Percentiles rank a stretch among this genome's conserved stretches.
Conservation (phyloP, 2,113 vertebrate species). For the Chaetura pelagica region DNA sequence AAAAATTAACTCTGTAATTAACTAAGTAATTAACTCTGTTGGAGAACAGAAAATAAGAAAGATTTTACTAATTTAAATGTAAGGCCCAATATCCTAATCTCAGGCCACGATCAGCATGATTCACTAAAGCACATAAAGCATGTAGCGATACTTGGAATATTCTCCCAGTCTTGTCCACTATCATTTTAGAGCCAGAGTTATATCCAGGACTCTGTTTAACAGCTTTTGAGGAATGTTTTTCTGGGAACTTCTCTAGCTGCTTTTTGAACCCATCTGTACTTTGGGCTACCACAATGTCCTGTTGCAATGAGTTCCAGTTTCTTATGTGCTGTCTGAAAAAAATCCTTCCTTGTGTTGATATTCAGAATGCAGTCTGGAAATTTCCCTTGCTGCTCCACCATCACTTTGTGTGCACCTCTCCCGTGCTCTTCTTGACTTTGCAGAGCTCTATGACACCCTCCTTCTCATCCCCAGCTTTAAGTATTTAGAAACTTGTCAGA, state of each 20-base stretch:
- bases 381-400: not conserved
- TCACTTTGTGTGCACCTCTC: not conserved
- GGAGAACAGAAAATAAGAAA: not conserved
- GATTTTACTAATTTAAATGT: not conserved
- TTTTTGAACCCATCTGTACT: not conserved
- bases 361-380: not conserved
- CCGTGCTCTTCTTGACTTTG: not conserved
- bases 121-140: not conserved
- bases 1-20: not conserved
- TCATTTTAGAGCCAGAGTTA: not conserved
- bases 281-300: not conserved
- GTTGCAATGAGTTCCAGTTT: not conserved
- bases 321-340: not conserved
- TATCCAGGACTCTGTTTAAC: not conserved
- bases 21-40: not conserved
- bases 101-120: not conserved
- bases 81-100: not conserved
- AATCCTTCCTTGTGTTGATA: not conserved
- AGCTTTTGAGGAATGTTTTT: not conserved
- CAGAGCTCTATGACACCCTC: not conserved
- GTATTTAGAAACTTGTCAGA: not conserved
- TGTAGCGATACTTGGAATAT: not conserved
- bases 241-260: not conserved
- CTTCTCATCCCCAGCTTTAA: not conserved
- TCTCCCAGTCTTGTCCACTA: not conserved